phyloP scores from a whole-genome alignment of 2,888 invertebrate species.

The Troides aeacus region DNA sequence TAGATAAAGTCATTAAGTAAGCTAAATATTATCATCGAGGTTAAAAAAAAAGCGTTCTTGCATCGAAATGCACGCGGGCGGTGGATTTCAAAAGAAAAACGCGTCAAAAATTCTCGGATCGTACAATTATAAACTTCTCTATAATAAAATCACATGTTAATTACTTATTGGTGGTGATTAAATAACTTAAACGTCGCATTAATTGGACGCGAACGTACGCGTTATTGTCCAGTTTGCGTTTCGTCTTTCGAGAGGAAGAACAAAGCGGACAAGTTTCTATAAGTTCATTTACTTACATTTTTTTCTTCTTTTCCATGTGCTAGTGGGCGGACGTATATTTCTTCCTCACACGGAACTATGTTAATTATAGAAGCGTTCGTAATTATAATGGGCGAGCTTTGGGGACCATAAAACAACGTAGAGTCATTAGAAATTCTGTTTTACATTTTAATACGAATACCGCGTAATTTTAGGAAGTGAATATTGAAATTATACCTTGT shows the following conservation, averaged over 20 bases:
- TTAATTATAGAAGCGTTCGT: conserved; percentile 46
- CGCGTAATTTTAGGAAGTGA: conserved; percentile 29
- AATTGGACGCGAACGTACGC: conserved; percentile 50
- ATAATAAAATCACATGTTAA: conserved; percentile 69
- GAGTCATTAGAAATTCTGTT: conserved; percentile 34
- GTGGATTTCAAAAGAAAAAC: conserved; percentile 52
- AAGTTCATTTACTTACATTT: conserved; percentile 34
- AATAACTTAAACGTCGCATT: conserved; percentile 60
- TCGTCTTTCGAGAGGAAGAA: conserved; percentile 28
- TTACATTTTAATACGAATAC: conserved; percentile 29
- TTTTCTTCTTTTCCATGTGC: conserved; percentile 34
- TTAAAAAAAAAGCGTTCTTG: conserved; percentile 33
- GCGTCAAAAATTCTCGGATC: conserved; percentile 52
- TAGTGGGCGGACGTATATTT: conserved; percentile 38
- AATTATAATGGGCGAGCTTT: conserved; percentile 41
- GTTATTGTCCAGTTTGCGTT: conserved; percentile 24
- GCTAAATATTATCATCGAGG: conserved; percentile 44
- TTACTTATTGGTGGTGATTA: conserved; percentile 61
- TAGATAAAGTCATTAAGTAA: conserved; percentile 60
- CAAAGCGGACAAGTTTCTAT: conserved; percentile 24
- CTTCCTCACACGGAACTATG: conserved; percentile 43
- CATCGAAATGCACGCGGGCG: conserved; percentile 36
- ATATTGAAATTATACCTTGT: conserved; percentile 30
- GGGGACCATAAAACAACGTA: conserved; percentile 45
- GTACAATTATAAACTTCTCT: conserved; percentile 59